Conservation (phyloP, 2,888 invertebrate genomes). For the Ligdia adustata region DNA sequence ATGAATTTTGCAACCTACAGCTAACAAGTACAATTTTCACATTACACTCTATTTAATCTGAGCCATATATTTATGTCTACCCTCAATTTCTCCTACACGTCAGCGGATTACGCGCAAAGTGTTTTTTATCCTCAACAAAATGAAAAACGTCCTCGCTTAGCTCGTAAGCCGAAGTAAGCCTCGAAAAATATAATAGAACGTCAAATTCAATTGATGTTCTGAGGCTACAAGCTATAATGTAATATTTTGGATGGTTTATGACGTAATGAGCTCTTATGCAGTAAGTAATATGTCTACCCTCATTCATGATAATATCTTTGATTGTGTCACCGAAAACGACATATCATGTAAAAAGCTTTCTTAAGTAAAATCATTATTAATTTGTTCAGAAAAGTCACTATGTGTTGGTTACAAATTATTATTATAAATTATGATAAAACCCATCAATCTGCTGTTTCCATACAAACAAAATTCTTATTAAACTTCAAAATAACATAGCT, state of each 20-base stretch:
- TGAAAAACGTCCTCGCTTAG: slow-evolving; percentile 19
- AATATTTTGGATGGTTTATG: slow-evolving; percentile 8
- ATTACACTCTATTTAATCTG: slow-evolving; percentile 15
- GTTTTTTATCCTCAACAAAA: slow-evolving; percentile 20
- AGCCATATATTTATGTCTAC: slow-evolving; percentile 18
- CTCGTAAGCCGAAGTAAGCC: slow-evolving; percentile 20
- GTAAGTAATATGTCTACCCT: not conserved
- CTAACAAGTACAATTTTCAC: slow-evolving; percentile 1
- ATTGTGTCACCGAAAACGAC: too few species aligned
- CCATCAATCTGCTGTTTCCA: too few species aligned
- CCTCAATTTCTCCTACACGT: slow-evolving; percentile 24
- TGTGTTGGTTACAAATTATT: too few species aligned
- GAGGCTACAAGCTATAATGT: slow-evolving; percentile 11
- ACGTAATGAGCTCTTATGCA: slow-evolving; percentile 1
- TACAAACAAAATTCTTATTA: too few species aligned
- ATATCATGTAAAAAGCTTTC: too few species aligned
- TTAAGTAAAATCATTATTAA: too few species aligned
- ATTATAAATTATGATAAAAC: too few species aligned
- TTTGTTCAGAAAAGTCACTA: too few species aligned
- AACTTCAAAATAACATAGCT: too few species aligned
- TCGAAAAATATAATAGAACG: slow-evolving; percentile 23
- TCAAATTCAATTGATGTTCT: slow-evolving; percentile 31
- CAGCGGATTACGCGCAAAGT: slow-evolving; percentile 21
- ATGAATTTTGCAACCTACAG: too few species aligned
- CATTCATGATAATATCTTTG: not conserved